phyloP scores from a whole-genome alignment of 1,140 invertebrate genomes.

The Ridgeia piscesae region DNA sequence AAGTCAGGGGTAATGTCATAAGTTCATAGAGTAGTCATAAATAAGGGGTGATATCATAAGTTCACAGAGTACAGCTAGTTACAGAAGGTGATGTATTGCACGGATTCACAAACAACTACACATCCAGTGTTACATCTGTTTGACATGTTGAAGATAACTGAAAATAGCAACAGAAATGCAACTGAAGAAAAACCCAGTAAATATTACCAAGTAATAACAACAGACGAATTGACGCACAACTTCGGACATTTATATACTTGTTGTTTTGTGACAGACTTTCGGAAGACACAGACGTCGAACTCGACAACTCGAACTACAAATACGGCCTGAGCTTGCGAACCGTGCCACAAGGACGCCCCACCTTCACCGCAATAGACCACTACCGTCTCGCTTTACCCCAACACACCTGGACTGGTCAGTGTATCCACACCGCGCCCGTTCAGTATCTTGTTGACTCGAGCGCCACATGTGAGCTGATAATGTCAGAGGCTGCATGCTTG shows the following conservation, averaged over 20 bases:
- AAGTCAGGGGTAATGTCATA: no score
- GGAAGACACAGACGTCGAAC: background rate
- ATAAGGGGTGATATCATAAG: no score
- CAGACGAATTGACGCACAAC: no score
- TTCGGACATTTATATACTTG: background rate
- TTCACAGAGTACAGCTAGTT: no score
- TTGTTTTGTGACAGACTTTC: background rate
- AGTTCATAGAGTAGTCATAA: no score
- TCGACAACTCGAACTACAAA: background rate
- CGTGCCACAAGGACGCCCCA: background rate
- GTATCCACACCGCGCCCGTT: background rate
- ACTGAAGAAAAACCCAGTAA: no score
- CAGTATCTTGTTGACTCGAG: constrained; percentile 9
- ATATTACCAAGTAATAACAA: no score
- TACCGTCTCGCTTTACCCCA: background rate
- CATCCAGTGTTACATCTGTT: no score
- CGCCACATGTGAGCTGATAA: background rate
- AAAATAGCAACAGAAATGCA: no score
- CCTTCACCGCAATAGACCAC: background rate
- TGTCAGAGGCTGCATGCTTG: background rate
- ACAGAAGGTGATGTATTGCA: no score
- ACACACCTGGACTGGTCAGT: background rate
- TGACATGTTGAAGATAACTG: no score
- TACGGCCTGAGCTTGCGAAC: background rate
- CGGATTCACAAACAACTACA: no score